Evolutionary conservation across 2,113 vertebrate species (phyloP).

Genomic region (Menidia beryllina): DNA sequence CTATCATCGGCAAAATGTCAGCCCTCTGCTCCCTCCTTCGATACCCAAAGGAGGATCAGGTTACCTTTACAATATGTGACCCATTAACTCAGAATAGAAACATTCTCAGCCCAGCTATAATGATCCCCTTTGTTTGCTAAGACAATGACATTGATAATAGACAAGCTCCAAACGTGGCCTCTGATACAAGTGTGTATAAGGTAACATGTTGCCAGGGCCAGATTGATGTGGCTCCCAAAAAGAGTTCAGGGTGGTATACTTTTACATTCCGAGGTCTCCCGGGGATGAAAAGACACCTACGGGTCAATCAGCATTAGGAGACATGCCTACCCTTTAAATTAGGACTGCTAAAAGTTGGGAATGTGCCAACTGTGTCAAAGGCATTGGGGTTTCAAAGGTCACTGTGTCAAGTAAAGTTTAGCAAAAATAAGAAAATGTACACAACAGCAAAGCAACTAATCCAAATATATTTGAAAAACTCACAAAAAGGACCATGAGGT

Average conservation of each 20-base stretch:
- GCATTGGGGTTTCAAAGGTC: conserved; percentile 19
- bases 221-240: conserved; percentile 51
- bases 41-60: conserved; percentile 72
- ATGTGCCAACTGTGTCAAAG: conserved; percentile 32
- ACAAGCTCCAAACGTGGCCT: conserved; percentile 57
- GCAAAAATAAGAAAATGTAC: too few species aligned
- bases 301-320: conserved; percentile 62
- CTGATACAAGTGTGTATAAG: conserved; percentile 66
- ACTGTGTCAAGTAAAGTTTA: conserved; percentile 11
- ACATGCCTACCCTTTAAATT: conserved; percentile 60
- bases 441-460: too few species aligned
- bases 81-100: conserved; percentile 83
- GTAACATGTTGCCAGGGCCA: conserved; percentile 56
- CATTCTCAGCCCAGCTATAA: conserved; percentile 66
- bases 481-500: too few species aligned
- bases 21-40: conserved; percentile 46
- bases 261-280: conserved; percentile 47
- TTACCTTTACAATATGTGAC: conserved; percentile 73
- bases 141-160: conserved; percentile 80
- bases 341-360: conserved; percentile 33
- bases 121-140: conserved; percentile 78
- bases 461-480: too few species aligned
- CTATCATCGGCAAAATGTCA: conserved; percentile 76
- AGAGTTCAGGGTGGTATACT: conserved; percentile 38
- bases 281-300: conserved; percentile 46